These are phyloP conservation scores for Cydia pomonella DNA, from an alignment of 1,140 invertebrate species.

Conservation along the genomic window DNA sequence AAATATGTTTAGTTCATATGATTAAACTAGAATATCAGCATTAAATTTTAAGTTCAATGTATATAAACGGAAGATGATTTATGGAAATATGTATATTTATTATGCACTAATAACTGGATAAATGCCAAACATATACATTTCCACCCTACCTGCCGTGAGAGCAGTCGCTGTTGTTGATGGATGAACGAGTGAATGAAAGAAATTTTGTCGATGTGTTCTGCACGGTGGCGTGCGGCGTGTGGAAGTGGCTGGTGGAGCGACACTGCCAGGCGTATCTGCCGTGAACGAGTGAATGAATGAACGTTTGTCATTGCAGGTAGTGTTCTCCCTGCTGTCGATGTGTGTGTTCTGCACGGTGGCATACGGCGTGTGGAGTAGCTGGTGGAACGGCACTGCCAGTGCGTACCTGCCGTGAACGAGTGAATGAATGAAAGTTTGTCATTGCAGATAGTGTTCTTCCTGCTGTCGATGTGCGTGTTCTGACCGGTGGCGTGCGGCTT, in stretches of 20 bases:
- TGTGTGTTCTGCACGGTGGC: constrained; percentile 98
- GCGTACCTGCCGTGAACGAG: constrained; percentile 90
- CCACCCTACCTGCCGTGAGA: no score
- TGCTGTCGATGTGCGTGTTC: constrained; percentile 98
- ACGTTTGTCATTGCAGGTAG: constrained; percentile 87
- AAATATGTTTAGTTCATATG: no score
- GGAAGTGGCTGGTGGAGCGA: constrained; percentile 96
- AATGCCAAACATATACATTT: no score
- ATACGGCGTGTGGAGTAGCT: constrained; percentile 98
- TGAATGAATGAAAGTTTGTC: constrained; percentile 1
- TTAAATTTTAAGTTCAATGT: no score
- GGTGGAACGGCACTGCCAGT: constrained; percentile 94
- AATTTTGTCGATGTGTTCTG: constrained; percentile 78
- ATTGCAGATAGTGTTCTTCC: constrained; percentile 97
- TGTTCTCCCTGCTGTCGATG: constrained; percentile 98
- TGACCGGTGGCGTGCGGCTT: constrained; percentile 98
- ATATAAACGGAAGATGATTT: no score
- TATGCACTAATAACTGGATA: no score
- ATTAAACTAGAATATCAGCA: no score
- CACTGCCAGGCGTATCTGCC: constrained; percentile 96
- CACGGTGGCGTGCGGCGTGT: constrained; percentile 96
- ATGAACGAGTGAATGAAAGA: constrained; percentile 77
- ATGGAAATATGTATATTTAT: no score
- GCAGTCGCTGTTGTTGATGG: no score
- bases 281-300: constrained; percentile 77